Evolutionary conservation across 1,140 invertebrate species (phyloP).

Genomic region (Aphidius gifuensis): DNA sequence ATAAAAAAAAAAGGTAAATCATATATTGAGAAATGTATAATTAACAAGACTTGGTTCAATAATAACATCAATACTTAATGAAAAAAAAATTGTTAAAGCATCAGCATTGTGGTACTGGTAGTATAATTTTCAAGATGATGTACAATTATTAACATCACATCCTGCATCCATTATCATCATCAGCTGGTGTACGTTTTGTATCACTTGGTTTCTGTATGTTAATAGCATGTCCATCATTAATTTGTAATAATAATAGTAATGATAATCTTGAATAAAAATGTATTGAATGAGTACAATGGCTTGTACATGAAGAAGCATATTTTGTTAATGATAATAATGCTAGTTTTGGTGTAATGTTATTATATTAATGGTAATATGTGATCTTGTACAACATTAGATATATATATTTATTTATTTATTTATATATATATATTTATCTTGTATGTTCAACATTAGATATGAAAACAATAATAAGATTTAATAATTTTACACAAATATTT

Average conservation of each 20-base stretch:
- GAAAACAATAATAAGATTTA: constrained; percentile 89
- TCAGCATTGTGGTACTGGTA: constrained; percentile 86
- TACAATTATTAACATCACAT: constrained; percentile 83
- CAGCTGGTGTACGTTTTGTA: constrained; percentile 88
- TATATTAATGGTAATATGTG: constrained; percentile 83
- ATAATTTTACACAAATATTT: constrained; percentile 89
- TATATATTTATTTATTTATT: too few relatives aligned
- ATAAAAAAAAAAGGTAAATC: constrained; percentile 81
- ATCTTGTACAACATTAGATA: constrained; percentile 87
- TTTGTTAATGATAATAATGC: constrained; percentile 77
- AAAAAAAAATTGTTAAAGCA: constrained; percentile 73
- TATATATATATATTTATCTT: too few relatives aligned
- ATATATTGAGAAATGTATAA: constrained; percentile 72
- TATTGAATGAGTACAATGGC: constrained; percentile 94
- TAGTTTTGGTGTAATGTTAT: constrained; percentile 93
- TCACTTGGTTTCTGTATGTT: constrained; percentile 92
- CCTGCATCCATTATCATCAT: constrained; percentile 85
- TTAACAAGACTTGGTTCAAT: constrained; percentile 67
- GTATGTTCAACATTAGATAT: too few relatives aligned
- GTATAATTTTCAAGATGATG: constrained; percentile 92
- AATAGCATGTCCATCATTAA: constrained; percentile 87
- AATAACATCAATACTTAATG: constrained; percentile 53
- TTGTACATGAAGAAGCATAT: constrained; percentile 85
- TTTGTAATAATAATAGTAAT: constrained; percentile 63
- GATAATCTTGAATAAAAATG: constrained; percentile 81